A percentile compares a stretch with the other conserved stretches of the same genome.
Evolutionary conservation across 1,140 invertebrate genomes (phyloP).

Genomic region (Ephestia elutella): DNA sequence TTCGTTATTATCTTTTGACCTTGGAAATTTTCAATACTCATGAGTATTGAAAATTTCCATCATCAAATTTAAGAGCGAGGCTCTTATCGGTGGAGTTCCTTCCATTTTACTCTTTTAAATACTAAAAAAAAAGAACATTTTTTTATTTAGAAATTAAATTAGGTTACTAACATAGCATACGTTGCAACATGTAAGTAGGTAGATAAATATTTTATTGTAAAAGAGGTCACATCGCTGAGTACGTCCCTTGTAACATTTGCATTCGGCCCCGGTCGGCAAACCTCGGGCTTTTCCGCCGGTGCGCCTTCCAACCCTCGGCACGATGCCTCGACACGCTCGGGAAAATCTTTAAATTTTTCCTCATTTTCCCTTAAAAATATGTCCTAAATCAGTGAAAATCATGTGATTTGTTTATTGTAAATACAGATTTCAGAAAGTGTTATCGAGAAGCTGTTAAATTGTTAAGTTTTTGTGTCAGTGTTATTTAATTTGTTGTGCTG

Average conservation of each 20-base stretch:
- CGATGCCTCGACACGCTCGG: slow-evolving; percentile 53
- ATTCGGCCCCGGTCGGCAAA: slow-evolving; percentile 51
- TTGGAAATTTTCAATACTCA: too few relatives aligned
- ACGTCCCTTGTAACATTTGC: slow-evolving; percentile 48
- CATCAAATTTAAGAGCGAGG: too few relatives aligned
- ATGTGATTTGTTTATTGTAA: slow-evolving; percentile 24
- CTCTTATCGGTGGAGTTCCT: too few relatives aligned
- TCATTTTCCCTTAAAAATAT: slow-evolving; percentile 31
- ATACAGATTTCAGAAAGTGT: slow-evolving; percentile 19
- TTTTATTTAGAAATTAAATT: too few relatives aligned
- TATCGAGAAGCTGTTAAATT: slow-evolving; percentile 17
- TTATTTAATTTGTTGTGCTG: slow-evolving; percentile 45
- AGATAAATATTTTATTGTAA: slow-evolving; percentile 1
- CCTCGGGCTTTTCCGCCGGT: slow-evolving; percentile 57
- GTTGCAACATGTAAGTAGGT: too few relatives aligned
- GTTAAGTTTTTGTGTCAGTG: slow-evolving; percentile 46
- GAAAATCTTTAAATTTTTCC: slow-evolving; percentile 65
- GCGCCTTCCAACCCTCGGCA: slow-evolving; percentile 61
- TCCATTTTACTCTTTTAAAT: too few relatives aligned
- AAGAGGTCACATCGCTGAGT: slow-evolving; percentile 33
- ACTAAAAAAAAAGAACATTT: too few relatives aligned
- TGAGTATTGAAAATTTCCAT: too few relatives aligned
- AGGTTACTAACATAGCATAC: too few relatives aligned
- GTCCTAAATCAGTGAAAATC: slow-evolving; percentile 34
- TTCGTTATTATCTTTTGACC: too few relatives aligned